Evolutionary conservation across 2,888 invertebrate genomes (phyloP).

Genomic region (Phorcus lineatus): DNA sequence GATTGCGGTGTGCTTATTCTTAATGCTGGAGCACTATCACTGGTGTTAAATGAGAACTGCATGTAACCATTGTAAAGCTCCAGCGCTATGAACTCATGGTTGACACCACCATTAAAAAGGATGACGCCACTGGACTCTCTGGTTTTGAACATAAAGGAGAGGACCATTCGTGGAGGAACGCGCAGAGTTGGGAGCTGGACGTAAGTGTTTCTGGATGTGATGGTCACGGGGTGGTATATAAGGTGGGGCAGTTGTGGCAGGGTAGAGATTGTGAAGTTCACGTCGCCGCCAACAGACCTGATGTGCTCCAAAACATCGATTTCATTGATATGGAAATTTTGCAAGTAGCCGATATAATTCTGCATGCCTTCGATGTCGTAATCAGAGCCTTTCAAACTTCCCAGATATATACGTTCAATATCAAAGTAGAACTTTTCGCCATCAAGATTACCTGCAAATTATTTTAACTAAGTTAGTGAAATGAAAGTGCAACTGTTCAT

Average conservation of each 20-base stretch:
- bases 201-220: constrained; percentile 50
- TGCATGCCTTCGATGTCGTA: constrained; percentile 27
- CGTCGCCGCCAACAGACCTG: constrained; percentile 27
- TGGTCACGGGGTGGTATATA: constrained; percentile 60
- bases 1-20: constrained; percentile 32
- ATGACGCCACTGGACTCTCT: constrained; percentile 62
- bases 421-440: constrained; percentile 57
- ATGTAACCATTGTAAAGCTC: constrained; percentile 68
- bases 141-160: constrained; percentile 68
- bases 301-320: constrained; percentile 54
- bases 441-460: constrained; percentile 49
- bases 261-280: constrained; percentile 41
- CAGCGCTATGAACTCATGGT: constrained; percentile 62
- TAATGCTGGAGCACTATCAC: constrained; percentile 45
- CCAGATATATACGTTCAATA: constrained; percentile 57
- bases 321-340: constrained; percentile 59
- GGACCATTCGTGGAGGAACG: constrained; percentile 44
- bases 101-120: constrained; percentile 58
- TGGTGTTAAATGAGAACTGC: constrained; percentile 64
- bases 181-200: constrained; percentile 52
- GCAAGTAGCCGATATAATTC: constrained; percentile 63
- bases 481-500: too few species aligned
- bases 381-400: constrained; percentile 40
- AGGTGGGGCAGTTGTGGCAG: constrained; percentile 45
- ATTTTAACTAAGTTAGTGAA: background rate